phyloP scores from a whole-genome alignment of 1,140 invertebrate species.

The Drosophila pseudoobscura region DNA sequence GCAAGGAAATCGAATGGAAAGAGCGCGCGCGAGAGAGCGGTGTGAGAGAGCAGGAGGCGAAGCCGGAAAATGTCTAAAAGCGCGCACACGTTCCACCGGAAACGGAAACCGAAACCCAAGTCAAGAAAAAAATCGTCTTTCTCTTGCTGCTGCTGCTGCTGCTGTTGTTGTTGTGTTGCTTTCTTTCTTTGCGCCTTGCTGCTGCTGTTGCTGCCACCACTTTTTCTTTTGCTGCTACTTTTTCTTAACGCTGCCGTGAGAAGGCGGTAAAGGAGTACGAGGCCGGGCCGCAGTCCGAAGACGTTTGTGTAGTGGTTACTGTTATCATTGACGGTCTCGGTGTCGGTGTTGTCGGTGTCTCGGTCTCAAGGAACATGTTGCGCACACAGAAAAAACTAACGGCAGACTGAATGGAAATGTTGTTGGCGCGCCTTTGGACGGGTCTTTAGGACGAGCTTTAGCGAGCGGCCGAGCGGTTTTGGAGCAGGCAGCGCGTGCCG shows the following conservation, averaged over 20 bases:
- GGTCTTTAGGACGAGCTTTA: conserved; percentile 29
- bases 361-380: conserved; percentile 78
- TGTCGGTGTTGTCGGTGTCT: conserved; percentile 24
- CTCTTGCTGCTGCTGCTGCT: conserved; percentile 1
- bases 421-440: conserved; percentile 45
- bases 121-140: conserved; percentile 36
- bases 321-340: conserved; percentile 30
- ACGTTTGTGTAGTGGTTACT: conserved; percentile 48
- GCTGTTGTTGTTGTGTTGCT: conserved; percentile 22
- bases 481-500: conserved; percentile 37
- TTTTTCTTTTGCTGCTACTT: conserved; percentile 38
- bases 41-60: conserved; percentile 12
- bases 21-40: background rate
- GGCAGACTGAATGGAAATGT: conserved; percentile 66
- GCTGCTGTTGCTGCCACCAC: conserved; percentile 1
- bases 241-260: conserved; percentile 56
- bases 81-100: conserved; percentile 69
- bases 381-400: conserved; percentile 76
- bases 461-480: conserved; percentile 44
- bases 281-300: conserved; percentile 43
- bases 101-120: conserved; percentile 67
- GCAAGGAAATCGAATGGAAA: conserved; percentile 39
- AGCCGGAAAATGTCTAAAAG: conserved; percentile 60
- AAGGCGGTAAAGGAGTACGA: conserved; percentile 34
- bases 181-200: conserved; percentile 33